Evolutionary conservation across 2,888 invertebrate species (phyloP), one percentile per base, ranked within the genome.

Genomic region (Cabera pusaria): DNA sequence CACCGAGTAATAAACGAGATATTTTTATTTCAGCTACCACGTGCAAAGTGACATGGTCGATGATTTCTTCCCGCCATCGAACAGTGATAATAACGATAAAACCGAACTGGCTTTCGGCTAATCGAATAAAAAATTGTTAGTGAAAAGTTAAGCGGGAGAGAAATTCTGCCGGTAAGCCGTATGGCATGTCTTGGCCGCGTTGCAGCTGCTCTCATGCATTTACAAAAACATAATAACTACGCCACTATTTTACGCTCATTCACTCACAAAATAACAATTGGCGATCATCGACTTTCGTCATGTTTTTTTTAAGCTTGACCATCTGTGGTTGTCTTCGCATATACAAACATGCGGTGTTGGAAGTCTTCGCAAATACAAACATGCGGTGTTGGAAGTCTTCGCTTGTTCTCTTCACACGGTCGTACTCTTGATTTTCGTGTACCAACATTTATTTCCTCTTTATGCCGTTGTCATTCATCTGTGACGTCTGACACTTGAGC

Each of bases 11-110:
- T 66, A 45, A 61, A 28, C 6, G 62, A 59, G 55, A 59, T 32
- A 44, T 90, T 92, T 90, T 91, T 92, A 92, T 94, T 95, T 87
- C 95, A 96, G 96, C 91, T 97, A 96, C 93, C 91, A 94, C 91
- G 95, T 95, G 91, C 96, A 96, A 91, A 95, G 96, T 91, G 92
- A 94, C 92, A 94, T 95, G 90, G 95, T 96, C 90, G 95, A 96
- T 93, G 96, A 96, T 90, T 93, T 96, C 87, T 97, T 97, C 91
- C 96, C 96, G 62, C 71, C 75, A 67, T 50, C 70, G 71, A 80
- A 76, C 71, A 59, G 73, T 66, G 76, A 82, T 80, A 92, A 91
- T 70, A 40, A 17, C 17, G 29, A 34, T 28, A 64, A 67, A 77
- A 77, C 9, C 19, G 33, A 34, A 9, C 28, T 40, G 14, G 24